Percentiles rank a stretch among this genome's conserved stretches.
Evolutionary conservation across 1,140 invertebrate species (phyloP).

Genomic region (Halesus radiatus): DNA sequence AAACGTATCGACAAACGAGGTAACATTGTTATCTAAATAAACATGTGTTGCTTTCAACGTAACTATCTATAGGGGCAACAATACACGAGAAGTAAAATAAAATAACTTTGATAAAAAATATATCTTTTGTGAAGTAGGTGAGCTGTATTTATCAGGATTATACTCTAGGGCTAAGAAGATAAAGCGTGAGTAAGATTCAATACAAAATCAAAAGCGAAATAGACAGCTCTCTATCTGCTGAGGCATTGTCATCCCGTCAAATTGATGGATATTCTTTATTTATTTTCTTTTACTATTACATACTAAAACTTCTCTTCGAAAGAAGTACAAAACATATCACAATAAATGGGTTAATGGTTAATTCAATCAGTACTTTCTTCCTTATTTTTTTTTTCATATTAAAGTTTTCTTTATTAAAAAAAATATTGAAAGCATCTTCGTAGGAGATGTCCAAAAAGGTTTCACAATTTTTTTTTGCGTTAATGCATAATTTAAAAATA

Average conservation of each 20-base stretch:
- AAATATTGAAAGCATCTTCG: not conserved
- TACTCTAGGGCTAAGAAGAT: not conserved
- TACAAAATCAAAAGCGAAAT: not conserved
- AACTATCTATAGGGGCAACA: too few species aligned
- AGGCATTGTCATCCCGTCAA: constrained; percentile 1
- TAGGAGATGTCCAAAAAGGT: not conserved
- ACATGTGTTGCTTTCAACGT: too few species aligned
- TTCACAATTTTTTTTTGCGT: too few species aligned
- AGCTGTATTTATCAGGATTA: not conserved
- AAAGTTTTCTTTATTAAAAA: not conserved
- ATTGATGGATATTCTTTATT: not conserved
- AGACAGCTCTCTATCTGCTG: not conserved
- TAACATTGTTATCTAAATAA: too few species aligned
- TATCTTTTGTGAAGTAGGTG: too few species aligned
- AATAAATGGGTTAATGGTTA: not conserved
- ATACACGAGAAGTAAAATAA: too few species aligned
- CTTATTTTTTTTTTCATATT: not conserved
- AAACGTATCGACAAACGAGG: too few species aligned
- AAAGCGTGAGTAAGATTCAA: not conserved
- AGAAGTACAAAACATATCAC: not conserved
- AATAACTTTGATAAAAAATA: too few species aligned
- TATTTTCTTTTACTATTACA: not conserved
- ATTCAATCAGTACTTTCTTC: too few species aligned
- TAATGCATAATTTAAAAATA: too few species aligned
- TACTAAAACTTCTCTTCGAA: not conserved